Conservation (phyloP, 2,797 vertebrate genomes). For the Sorex maritimensis region DNA sequence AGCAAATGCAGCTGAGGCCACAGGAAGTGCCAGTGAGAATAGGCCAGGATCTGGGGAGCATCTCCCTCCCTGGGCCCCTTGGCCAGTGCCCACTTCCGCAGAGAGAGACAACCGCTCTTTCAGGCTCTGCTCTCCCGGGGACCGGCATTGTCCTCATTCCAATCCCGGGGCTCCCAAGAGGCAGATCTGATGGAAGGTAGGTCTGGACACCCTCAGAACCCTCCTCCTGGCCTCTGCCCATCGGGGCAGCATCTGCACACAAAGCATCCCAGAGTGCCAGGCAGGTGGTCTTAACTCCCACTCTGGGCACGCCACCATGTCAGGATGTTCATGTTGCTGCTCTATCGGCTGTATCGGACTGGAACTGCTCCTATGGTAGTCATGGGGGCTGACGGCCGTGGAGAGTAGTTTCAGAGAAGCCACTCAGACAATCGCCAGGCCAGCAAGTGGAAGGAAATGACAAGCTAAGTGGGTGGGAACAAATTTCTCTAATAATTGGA, state of each 20-base stretch:
- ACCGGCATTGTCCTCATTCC: neutral
- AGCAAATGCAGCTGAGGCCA: too few species aligned
- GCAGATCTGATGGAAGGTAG: too few species aligned
- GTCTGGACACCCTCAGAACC: neutral
- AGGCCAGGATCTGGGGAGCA: too few species aligned
- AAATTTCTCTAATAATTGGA: neutral
- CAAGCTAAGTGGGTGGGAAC: neutral
- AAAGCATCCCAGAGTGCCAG: neutral
- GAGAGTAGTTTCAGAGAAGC: neutral
- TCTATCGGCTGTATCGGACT: neutral
- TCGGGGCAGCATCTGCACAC: neutral
- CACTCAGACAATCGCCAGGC: neutral
- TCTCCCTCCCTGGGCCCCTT: too few species aligned
- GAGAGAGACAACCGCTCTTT: neutral
- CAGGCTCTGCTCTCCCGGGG: neutral
- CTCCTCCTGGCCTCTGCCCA: slow-evolving; percentile 44
- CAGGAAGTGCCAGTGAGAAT: too few species aligned
- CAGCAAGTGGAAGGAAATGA: neutral
- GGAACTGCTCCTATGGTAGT: accelerated
- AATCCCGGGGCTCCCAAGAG: neutral
- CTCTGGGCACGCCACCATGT: neutral
- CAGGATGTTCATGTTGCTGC: neutral
- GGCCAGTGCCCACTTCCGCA: too few species aligned
- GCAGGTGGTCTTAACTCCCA: neutral
- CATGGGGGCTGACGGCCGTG: neutral